Evolutionary conservation across 2,113 vertebrate species (phyloP), one percentile per base, ranked within the genome.

Genomic region (Pao palembangensis): DNA sequence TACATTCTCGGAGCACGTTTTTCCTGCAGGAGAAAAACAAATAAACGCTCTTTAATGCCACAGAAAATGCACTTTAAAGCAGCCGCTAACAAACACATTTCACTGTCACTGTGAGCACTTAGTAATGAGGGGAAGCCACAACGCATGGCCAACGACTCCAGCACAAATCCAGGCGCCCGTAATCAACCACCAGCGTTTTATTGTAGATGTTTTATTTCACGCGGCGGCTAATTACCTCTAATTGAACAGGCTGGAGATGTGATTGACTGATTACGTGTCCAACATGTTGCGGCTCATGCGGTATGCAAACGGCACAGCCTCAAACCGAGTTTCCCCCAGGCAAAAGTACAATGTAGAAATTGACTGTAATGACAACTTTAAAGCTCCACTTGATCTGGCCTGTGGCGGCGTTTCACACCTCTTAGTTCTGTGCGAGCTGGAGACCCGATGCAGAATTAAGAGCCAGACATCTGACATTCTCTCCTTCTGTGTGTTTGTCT

Each of bases 1-100:
- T 62, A 80, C 61, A 55, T 0, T 85, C 79, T 84, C 55, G 16
- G 86, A 80, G 76, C 88, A 93, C 2, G 61, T 85, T 76, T 89
- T 73, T 67, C 89, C 90, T 93, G 79, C 76, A 84, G 73, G 46
- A 53, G 17, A 46, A 13, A 58, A 20, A 43, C 8, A 65, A 67
- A 78, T 48, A 46, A 50, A 61, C 56, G 64, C 38, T 25, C 28
- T 17, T 44, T 50, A 55, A 47, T 51, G 47, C 63, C 60, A 68
- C 58, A 60, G 10, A 23, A 18, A 51, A 14, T 23, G 55, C 38
- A 59, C 41, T 46, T 69, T 48, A 41, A 53, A 53, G 65, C 14
- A 19, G 21, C 7, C 21, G 58, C 51, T 15, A 16, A 17, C 18
- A 18, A 41, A 67, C 46, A 41, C 23, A 63, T 48, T 18, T 61